Conservation (phyloP, 2,888 invertebrate genomes). For the Spisula solida region DNA sequence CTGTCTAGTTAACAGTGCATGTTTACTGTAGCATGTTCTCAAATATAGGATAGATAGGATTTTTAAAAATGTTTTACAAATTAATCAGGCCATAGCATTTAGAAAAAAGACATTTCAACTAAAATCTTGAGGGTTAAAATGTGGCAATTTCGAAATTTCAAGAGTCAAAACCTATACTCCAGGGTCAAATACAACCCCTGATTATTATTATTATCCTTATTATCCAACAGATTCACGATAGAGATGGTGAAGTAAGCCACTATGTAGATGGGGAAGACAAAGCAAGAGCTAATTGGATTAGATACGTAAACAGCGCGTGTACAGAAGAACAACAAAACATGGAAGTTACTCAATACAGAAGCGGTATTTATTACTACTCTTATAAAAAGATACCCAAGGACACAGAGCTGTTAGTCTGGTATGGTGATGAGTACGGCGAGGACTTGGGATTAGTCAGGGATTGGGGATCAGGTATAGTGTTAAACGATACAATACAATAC, state of each 20-base stretch:
- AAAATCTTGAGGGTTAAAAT: too few species aligned
- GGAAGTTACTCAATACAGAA: conserved; percentile 89
- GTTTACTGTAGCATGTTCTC: too few species aligned
- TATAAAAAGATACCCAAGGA: conserved; percentile 66
- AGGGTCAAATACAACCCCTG: too few species aligned
- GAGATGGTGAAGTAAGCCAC: conserved; percentile 74
- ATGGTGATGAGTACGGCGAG: conserved; percentile 87
- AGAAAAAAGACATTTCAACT: too few species aligned
- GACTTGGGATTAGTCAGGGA: conserved; percentile 83
- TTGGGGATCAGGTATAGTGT: conserved; percentile 59
- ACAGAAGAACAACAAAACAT: conserved; percentile 89
- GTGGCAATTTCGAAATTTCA: too few species aligned
- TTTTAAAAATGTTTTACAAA: too few species aligned
- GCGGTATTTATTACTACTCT: conserved; percentile 89
- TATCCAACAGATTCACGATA: conserved; percentile 49
- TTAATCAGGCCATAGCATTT: too few species aligned
- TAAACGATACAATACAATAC: too few species aligned
- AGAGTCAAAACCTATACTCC: too few species aligned
- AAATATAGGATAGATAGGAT: too few species aligned
- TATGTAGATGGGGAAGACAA: conserved; percentile 88
- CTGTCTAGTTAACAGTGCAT: too few species aligned
- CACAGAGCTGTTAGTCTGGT: conserved; percentile 88
- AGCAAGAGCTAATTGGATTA: conserved; percentile 89
- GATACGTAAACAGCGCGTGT: conserved; percentile 89
- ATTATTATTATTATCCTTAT: too few species aligned